Base-by-base conservation (phyloP, 2,113 vertebrate genomes). In the Struthio camelus region DNA sequence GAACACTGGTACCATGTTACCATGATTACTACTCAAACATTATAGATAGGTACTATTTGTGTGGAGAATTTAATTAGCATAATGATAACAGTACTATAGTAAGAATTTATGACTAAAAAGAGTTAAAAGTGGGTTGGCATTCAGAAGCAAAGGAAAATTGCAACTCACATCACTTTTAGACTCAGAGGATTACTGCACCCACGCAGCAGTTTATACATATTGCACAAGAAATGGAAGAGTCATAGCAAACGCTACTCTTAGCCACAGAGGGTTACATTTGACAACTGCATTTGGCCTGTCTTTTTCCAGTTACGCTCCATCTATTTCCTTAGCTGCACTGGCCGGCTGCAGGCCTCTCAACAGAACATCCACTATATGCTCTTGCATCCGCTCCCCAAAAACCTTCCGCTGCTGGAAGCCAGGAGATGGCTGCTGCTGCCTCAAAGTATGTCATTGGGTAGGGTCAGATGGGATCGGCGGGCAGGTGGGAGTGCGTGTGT, bases 191-290 rank as follows among this genome's bases (percentile, higher is more conserved):
- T 89, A 85, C 75, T 80, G 59, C 67, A 93, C 42, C 87, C 67
- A 90, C 85, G 87, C 14, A 87, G 81, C 80, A 96, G 94, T 96
- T 97, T 80, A 95, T 87, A 95, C 59, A 66, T 59, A 94, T 89
- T 75, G 91, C 95, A 87, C 79, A 97, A 89, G 95, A 94, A 94
- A 94, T 53, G 75, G 94, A 81, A 94, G 83, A 94, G 61, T 89
- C 83, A 50, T 80, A 87, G 91, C 78, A 94, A 96, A 96, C 82
- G 94, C 86, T 91, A 85, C 86, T 94, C 81, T 66, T 80, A 89
- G 93, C 87, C 86, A 76, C 92, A 87, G 0, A 76, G 73, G 89
- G 73, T 78, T 93, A 58, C 38, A 73, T 88, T 72, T 90, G 95
- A 92, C 90, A 90, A 82, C 48, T 89, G 51, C 62, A 61, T 72